Evolutionary conservation across 2,113 vertebrate species (phyloP).

Genomic region (Corapipo altera): DNA sequence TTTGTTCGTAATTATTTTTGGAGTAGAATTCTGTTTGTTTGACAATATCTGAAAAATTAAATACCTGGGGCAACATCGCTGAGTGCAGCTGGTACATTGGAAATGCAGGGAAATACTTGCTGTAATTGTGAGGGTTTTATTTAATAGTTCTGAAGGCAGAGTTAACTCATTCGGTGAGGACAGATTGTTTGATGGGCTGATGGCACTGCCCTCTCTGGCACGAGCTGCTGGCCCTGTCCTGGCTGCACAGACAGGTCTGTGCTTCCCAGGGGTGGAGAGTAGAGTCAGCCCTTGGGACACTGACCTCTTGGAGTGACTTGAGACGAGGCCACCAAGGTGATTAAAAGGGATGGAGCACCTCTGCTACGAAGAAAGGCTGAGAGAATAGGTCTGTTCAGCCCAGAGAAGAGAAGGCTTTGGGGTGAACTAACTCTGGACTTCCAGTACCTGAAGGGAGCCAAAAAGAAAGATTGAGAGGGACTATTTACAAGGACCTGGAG

Average conservation of each 20-base stretch:
- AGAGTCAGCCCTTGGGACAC: fast-evolving
- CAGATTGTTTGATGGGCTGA: neutral
- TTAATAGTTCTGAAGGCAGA: neutral
- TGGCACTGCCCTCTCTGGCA: neutral
- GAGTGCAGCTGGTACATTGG: neutral
- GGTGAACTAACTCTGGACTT: neutral
- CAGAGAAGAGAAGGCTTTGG: neutral
- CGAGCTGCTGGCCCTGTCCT: neutral
- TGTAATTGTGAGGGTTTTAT: conserved; percentile 5
- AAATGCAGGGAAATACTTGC: neutral
- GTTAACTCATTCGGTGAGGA: neutral
- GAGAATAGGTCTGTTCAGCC: neutral
- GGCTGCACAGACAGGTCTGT: neutral
- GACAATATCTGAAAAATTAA: conserved; percentile 62
- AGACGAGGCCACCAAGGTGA: neutral
- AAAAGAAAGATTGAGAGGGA: neutral
- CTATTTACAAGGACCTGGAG: neutral
- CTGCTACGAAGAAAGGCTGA: neutral
- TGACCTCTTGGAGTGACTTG: neutral
- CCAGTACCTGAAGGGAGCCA: neutral
- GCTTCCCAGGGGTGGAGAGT: neutral
- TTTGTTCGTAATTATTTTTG: conserved; percentile 59
- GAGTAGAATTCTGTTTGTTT: conserved; percentile 57
- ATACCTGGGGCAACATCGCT: conserved; percentile 3
- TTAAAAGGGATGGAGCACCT: neutral